These are phyloP conservation scores for Syrista parreyssii DNA, from an alignment of 2,888 invertebrate species.

Conservation along the genomic window DNA sequence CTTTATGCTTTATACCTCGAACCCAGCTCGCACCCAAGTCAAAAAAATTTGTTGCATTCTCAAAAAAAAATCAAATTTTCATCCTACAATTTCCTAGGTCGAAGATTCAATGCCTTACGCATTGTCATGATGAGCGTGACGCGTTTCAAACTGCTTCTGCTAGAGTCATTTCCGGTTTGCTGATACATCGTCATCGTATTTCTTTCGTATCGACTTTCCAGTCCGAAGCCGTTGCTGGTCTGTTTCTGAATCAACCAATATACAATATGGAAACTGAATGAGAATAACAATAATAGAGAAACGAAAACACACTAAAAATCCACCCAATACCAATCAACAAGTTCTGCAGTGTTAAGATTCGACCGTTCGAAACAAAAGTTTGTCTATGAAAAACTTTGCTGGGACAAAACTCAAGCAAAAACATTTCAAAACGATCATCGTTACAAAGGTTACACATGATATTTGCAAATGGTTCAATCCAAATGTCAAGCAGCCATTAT, in stretches of 20 bases:
- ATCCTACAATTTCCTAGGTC: slow-evolving; percentile 16
- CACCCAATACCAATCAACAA: too few relatives aligned
- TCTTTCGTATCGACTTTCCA: slow-evolving; percentile 11
- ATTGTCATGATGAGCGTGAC: slow-evolving; percentile 49
- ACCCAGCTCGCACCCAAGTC: slow-evolving; percentile 1
- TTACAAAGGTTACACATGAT: too few relatives aligned
- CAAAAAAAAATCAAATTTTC: neutral
- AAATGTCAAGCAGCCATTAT: too few relatives aligned
- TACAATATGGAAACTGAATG: slow-evolving; percentile 7
- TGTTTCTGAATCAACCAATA: slow-evolving; percentile 17
- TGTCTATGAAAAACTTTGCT: too few relatives aligned
- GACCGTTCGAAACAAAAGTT: too few relatives aligned
- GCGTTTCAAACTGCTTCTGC: slow-evolving; percentile 46
- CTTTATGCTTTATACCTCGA: slow-evolving; percentile 1
- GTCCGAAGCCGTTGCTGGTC: slow-evolving; percentile 12
- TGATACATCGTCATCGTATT: slow-evolving; percentile 16
- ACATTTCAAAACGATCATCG: too few relatives aligned
- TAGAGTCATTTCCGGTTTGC: slow-evolving; percentile 3
- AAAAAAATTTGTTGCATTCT: neutral
- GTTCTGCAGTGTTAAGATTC: too few relatives aligned
- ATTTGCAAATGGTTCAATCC: too few relatives aligned
- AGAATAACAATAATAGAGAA: neutral
- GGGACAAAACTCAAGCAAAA: too few relatives aligned
- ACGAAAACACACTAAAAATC: too few relatives aligned
- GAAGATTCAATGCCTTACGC: slow-evolving; percentile 46